Percentiles rank a stretch among this genome's conserved stretches.
phyloP scores from a whole-genome alignment of 2,888 invertebrate genomes.

The Buathra laborator region DNA sequence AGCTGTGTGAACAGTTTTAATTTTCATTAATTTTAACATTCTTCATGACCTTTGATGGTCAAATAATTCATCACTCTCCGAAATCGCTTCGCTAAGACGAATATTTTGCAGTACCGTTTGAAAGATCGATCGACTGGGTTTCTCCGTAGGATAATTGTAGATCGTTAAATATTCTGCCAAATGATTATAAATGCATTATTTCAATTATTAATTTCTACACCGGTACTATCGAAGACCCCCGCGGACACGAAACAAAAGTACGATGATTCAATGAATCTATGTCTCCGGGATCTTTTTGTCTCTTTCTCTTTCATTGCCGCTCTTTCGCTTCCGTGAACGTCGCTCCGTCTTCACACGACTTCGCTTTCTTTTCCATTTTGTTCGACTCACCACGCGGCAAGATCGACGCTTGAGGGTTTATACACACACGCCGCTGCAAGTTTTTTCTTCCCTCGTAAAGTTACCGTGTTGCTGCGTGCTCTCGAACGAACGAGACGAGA shows the following conservation, averaged over 20 bases:
- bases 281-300: constrained; percentile 57
- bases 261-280: background rate
- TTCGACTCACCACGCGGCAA: constrained; percentile 27
- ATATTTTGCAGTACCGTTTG: no score
- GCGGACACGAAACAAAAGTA: no score
- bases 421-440: constrained; percentile 51
- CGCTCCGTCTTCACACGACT: constrained; percentile 65
- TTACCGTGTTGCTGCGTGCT: constrained; percentile 28
- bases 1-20: no score
- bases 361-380: constrained; percentile 70
- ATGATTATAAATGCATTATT: no score
- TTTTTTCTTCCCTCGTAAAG: constrained; percentile 51
- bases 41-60: no score
- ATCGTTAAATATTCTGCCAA: no score
- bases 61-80: no score
- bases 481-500: constrained; percentile 54
- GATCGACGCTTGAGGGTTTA: constrained; percentile 33
- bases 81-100: no score
- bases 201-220: background rate
- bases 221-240: no score
- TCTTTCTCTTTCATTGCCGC: constrained; percentile 64
- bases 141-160: no score
- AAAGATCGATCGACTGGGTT: no score
- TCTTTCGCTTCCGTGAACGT: constrained; percentile 59
- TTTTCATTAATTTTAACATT: no score